Base-by-base conservation (phyloP, 2,888 invertebrate species). In the Eurytoma adleriae region DNA sequence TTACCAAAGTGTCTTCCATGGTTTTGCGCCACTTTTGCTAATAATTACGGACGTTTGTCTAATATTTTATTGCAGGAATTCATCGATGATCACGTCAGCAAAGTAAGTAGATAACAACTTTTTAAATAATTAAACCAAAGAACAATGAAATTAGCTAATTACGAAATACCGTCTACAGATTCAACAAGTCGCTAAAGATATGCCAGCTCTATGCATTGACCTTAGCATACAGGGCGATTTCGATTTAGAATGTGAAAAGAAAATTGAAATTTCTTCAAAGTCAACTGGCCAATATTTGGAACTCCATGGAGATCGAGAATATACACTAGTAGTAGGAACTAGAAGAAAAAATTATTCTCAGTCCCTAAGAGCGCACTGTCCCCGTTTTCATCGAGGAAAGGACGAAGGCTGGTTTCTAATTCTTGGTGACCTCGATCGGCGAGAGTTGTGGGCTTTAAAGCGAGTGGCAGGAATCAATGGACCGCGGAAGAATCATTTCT, bases 381-480 rank as follows among this genome's bases (percentile, higher is more conserved):
- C 97, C 0, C 94, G 95, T 82, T 99, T 97, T 92, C 95, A 97
- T 1, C 98, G 98, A 90, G 95, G 95, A 56, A 99, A 99, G 91
- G 97, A 96, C 88, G 99, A 99, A 90, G 97, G 98, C 77, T 99
- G 99, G 99, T 96, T 99, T 91, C 88, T 98, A 1, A 93, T 97
- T 0, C 91, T 99, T 12, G 98, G 98, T 2, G 93, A 94, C 30
- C 91, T 94, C 27, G 94, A 94, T 73, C 91, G 92, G 0, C 93
- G 93, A 30, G 96, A 98, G 86, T 92, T 99, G 54, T 91, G 95
- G 82, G 97, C 97, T 0, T 91, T 99, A 87, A 98, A 97, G 90
- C 92, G 98, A 70, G 92, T 95, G 0, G 90, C 92, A 0, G 91
- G 91, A 20, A 84, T 94, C 7, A 93, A 91, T 59, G 93, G 93